Evolutionary conservation across 2,113 vertebrate species (phyloP).

Genomic region (Calyptomena viridis): DNA sequence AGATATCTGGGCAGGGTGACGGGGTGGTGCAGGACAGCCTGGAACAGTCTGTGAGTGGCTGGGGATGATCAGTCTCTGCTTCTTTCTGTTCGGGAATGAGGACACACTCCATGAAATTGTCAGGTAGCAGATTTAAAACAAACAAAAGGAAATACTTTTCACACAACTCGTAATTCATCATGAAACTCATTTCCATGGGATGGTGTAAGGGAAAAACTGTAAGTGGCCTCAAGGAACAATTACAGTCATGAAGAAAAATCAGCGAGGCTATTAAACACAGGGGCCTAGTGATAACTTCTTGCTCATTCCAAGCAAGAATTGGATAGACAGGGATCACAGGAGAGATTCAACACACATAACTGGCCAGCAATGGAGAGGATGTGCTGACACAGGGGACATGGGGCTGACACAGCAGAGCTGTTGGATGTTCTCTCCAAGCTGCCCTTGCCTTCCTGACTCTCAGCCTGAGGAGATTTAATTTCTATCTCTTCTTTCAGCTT

Average conservation of each 20-base stretch:
- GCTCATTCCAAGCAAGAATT: not conserved
- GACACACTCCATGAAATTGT: not conserved
- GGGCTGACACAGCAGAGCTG: not conserved
- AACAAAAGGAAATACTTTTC: not conserved
- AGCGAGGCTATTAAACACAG: accelerated
- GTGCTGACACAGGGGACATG: accelerated
- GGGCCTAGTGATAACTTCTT: not conserved
- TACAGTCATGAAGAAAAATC: not conserved
- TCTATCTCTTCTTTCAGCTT: not conserved
- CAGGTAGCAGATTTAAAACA: not conserved
- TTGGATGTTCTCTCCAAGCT: not conserved
- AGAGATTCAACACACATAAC: not conserved
- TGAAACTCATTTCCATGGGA: not conserved
- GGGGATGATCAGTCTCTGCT: accelerated
- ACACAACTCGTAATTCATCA: not conserved
- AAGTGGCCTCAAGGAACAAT: not conserved
- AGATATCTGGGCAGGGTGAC: not conserved
- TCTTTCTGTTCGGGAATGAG: not conserved
- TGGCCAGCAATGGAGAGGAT: not conserved
- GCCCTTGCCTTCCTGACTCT: not conserved
- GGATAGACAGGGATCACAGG: not conserved
- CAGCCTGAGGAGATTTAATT: not conserved
- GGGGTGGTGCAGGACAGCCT: not conserved
- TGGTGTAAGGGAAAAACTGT: not conserved
- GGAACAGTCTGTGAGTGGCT: not conserved